phyloP scores from a whole-genome alignment of 2,113 vertebrate species.

The Shinisaurus crocodilurus region DNA sequence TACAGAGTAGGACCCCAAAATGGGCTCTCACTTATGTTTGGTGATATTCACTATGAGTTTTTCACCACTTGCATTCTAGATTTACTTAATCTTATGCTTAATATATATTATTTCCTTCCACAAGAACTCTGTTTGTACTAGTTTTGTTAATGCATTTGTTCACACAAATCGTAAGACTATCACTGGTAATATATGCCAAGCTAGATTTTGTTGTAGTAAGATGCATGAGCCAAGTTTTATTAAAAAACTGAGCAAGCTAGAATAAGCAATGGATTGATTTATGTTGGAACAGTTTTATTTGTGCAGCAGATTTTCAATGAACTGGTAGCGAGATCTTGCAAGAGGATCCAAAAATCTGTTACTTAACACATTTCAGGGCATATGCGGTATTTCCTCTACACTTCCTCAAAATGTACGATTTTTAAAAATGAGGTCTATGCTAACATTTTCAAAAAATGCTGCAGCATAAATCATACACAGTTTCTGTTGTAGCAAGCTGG shows the following conservation, averaged over 20 bases:
- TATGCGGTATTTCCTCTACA: not conserved
- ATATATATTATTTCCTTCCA: not conserved
- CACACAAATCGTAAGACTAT: not conserved
- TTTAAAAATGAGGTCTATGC: not conserved
- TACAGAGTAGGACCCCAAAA: no score
- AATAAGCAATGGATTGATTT: not conserved
- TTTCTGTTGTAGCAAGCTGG: not conserved
- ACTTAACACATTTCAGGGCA: constrained; percentile 1
- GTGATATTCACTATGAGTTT: no score
- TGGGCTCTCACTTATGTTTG: no score
- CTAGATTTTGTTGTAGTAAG: not conserved
- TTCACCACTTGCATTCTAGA: no score
- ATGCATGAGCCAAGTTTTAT: not conserved
- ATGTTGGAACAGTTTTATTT: not conserved
- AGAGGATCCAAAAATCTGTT: not conserved
- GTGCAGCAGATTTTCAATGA: not conserved
- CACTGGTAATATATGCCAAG: not conserved
- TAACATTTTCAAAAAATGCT: not conserved
- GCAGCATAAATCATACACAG: not conserved
- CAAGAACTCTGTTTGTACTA: not conserved
- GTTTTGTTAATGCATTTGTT: not conserved
- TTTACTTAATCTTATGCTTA: no score
- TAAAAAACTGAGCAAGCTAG: not conserved
- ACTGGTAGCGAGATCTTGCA: not conserved
- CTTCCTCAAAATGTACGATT: not conserved